Evolutionary conservation across 2,797 vertebrate genomes (phyloP).

Genomic region (Bovichtus diacanthus): DNA sequence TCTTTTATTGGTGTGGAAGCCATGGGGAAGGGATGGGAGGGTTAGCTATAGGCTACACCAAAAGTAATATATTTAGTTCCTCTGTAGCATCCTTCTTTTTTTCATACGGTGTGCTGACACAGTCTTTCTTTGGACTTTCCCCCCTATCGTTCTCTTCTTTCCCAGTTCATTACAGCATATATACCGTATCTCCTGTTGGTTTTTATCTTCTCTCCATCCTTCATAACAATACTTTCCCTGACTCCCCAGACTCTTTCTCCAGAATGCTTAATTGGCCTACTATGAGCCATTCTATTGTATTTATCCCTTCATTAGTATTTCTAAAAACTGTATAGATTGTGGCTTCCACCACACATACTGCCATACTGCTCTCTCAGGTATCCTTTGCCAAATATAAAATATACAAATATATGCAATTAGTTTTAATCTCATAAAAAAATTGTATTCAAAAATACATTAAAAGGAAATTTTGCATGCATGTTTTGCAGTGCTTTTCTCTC

Average conservation of each 20-base stretch:
- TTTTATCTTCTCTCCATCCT: conserved; percentile 19
- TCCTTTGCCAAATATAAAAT: not conserved
- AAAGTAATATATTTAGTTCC: conserved; percentile 57
- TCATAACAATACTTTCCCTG: conserved; percentile 14
- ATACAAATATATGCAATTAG: no score
- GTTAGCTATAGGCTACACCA: conserved; percentile 46
- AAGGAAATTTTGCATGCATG: not conserved
- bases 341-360: not conserved
- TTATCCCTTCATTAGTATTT: conserved; percentile 29
- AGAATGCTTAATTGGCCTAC: conserved; percentile 34
- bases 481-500: conserved; percentile 11
- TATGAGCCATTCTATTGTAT: conserved; percentile 8
- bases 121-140: conserved; percentile 37
- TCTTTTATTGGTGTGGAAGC: conserved; percentile 53
- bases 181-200: conserved; percentile 25
- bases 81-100: conserved; percentile 36
- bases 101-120: conserved; percentile 36
- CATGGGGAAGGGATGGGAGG: conserved; percentile 24
- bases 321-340: conserved; percentile 15
- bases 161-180: conserved; percentile 30
- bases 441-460: not conserved
- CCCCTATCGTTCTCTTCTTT: conserved; percentile 34
- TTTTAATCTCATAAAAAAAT: no score
- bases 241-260: conserved; percentile 4
- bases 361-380: not conserved